phyloP scores from a whole-genome alignment of 2,113 vertebrate genomes.

The Alligator sinensis region DNA sequence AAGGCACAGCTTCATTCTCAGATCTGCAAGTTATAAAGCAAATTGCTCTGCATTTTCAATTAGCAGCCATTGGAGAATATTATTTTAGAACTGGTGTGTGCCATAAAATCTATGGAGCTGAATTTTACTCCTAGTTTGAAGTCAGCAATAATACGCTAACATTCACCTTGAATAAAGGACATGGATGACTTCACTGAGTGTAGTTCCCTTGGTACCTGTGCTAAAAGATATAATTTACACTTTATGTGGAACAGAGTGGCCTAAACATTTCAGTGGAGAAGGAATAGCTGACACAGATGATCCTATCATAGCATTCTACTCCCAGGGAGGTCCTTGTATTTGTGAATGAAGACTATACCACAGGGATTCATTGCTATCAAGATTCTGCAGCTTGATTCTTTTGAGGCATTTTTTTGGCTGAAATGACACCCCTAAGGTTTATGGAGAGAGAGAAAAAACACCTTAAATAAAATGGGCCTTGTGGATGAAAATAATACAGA shows the following conservation, averaged over 20 bases:
- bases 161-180: not conserved
- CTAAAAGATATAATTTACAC: not conserved
- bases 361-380: not conserved
- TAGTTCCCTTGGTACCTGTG: not conserved
- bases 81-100: not conserved
- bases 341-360: not conserved
- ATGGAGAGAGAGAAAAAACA: not conserved
- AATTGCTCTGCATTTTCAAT: not conserved
- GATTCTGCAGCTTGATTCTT: not conserved
- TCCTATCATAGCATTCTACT: not conserved
- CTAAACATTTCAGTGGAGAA: not conserved
- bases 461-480: not conserved
- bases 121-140: not conserved
- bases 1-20: not conserved
- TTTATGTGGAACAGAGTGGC: not conserved
- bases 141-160: not conserved
- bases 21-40: not conserved
- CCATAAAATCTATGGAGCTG: not conserved
- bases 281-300: not conserved
- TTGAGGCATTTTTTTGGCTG: not conserved
- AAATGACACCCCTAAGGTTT: not conserved
- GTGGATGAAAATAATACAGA: not conserved
- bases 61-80: not conserved
- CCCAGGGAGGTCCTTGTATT: rapidly evolving
- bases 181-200: not conserved